Conservation (phyloP, 2,113 vertebrate species). For the Neolamprologus devosi region DNA sequence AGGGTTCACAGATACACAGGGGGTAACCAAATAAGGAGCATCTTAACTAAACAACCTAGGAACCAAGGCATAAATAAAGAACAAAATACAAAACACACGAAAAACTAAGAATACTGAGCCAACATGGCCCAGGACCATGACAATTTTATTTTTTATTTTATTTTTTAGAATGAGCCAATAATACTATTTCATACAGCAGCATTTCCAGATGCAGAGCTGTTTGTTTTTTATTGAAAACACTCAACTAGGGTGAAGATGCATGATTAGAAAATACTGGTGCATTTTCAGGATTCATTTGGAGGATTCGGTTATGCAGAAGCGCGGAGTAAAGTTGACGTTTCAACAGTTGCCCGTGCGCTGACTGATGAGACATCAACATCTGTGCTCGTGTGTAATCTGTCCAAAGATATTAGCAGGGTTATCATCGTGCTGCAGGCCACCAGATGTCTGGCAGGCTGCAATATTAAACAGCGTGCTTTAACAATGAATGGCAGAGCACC, state of each 20-base stretch:
- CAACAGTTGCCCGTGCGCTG: not conserved
- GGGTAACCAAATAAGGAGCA: too few relatives aligned
- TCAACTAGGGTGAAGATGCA: not conserved
- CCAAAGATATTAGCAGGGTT: not conserved
- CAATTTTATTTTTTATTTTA: not conserved
- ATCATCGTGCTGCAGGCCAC: conserved; percentile 15
- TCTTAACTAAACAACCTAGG: too few relatives aligned
- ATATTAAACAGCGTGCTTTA: conserved; percentile 67
- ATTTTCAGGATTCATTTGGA: not conserved
- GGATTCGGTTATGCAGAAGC: not conserved
- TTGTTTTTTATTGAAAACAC: not conserved
- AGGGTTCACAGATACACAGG: too few relatives aligned
- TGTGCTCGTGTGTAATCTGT: conserved; percentile 18
- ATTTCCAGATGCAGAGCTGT: not conserved
- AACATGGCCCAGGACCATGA: too few relatives aligned
- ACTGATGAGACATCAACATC: not conserved
- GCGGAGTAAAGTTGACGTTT: fast-evolving
- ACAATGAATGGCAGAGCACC: conserved; percentile 79
- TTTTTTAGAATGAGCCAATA: fast-evolving
- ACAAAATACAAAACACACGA: fast-evolving
- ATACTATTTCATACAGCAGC: not conserved
- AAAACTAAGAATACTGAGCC: too few relatives aligned
- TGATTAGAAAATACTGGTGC: not conserved
- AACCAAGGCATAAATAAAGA: too few relatives aligned
- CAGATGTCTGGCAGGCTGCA: conserved; percentile 73